Evolutionary conservation across 2,113 vertebrate species (phyloP), one percentile per base, ranked within the genome.

Genomic region (Lamprologus speciosus): DNA sequence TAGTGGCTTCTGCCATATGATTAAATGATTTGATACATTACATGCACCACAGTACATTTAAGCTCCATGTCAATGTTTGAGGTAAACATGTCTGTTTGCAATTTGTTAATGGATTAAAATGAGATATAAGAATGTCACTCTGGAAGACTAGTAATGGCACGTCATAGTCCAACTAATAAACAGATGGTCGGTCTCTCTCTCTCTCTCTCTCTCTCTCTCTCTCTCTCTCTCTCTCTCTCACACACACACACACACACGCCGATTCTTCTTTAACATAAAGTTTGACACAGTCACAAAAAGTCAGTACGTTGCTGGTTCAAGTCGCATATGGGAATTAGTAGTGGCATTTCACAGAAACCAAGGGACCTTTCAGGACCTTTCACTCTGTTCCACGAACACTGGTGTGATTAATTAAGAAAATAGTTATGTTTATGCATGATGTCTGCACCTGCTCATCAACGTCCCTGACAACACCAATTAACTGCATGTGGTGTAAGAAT

Each of bases 121-220:
- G 57, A 88, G 86, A 87, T 83, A 47, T 79, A 91, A 91, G 60
- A 91, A 78, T 65, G 91, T 35, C 87, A 90, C 87, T 89, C 78
- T 81, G 84, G 47, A 86, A 91, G 90, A 91, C 87, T 85, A 82
- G 78, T 70, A 68, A 47, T 82, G 86, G 82, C 89, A 89, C 80
- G 93, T 90, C 92, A 93, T 40, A 54, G 91, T 82, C 86, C 88
- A 92, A 91, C 89, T 93, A 91, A 95, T 86, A 83, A 88, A 90
- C 94, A 94, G 93, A 95, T 95, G 95, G 84, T 70, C 87, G n/a
- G n/a, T 63, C 83, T 53, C 65, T 82, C 33, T 31, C 60, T 68
- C 84, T 54, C 31, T 82, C 28, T 55, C 45, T 80, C 70, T 79
- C 75, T 51, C 3, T 7, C 45, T 16, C 45, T 7, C 13, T 42